Base-by-base conservation (phyloP, 2,113 vertebrate genomes). In the Progne subis region DNA sequence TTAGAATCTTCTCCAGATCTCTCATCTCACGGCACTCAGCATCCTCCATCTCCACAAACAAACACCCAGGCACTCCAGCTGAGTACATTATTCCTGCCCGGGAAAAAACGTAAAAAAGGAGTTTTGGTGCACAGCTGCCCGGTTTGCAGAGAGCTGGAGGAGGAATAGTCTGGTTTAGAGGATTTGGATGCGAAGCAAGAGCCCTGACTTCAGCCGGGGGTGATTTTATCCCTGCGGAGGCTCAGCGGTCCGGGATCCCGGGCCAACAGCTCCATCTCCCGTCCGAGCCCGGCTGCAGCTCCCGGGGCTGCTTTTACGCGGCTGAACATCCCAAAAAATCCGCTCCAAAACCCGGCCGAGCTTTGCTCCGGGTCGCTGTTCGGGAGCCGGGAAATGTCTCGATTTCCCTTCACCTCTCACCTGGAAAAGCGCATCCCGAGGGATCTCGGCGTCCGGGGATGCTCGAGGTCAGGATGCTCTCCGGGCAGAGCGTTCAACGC, bases 21-120 rank as follows among this genome's bases (percentile, higher is more conserved):
- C 12, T 13, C 17, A 0, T 6, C 49, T 5, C 43, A 1, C 1
- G 3, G 24, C 0, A 0, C 25, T 44, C 18, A 5, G 41, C 61
- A 18, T 7, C 16, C 46, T 28, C 31, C 26, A 7, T 6, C 60
- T 26, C 47, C 68, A 7, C 57, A 21, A 7, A 37, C 2, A 6
- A 86, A 8, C 74, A 1, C 0, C 31, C 44, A 9, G 25, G 6
- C 63, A n/a, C 6, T 43, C 5, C 21, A 8, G 6, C 9, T 0
- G 1, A 63, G 23, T 2, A 1, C 2, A 1, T 41, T 57, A 61
- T 32, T 24, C 14, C 60, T 14, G 17, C 41, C 32, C 7, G 34
- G 28, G 44, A 79, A 72, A 82, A 50, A 4, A 14, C 2, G 2
- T 8, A 37, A 56, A 61, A 61, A 81, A 24, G 60, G 19, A 25